Conservation (phyloP, 2,888 invertebrate species). For the Cenopis cana region DNA sequence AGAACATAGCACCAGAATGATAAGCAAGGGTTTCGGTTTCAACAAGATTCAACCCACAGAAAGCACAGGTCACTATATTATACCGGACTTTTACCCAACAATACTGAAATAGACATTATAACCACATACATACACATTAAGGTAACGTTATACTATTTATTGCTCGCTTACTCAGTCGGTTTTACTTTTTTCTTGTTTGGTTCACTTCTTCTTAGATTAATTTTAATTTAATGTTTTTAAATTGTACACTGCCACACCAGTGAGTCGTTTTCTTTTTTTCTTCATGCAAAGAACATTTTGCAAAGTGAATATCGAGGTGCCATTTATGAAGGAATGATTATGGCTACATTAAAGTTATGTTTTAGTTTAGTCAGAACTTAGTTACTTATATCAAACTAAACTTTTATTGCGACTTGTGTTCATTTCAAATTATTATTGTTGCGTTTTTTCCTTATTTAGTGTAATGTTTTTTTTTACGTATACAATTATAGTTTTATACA, state of each 20-base stretch:
- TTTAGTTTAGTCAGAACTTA: conserved; percentile 72
- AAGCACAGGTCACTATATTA: conserved; percentile 55
- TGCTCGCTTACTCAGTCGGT: conserved; percentile 37
- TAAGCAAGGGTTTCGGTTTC: conserved; percentile 57
- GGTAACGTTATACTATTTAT: conserved; percentile 41
- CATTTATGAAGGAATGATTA: conserved; percentile 72
- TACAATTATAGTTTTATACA: conserved; percentile 52
- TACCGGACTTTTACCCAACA: conserved; percentile 55
- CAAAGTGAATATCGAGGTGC: conserved; percentile 81
- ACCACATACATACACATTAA: conserved; percentile 49
- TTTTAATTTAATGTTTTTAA: conserved; percentile 33
- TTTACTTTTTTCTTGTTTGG: conserved; percentile 35
- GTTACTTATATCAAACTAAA: conserved; percentile 65
- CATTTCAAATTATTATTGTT: conserved; percentile 66
- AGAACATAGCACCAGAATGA: conserved; percentile 74
- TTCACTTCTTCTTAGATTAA: conserved; percentile 37
- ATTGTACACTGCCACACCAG: conserved; percentile 37
- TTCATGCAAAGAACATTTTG: conserved; percentile 59
- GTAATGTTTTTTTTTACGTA: conserved; percentile 49
- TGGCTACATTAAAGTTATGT: conserved; percentile 75
- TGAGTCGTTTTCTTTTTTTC: conserved; percentile 46
- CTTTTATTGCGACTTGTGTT: conserved; percentile 76
- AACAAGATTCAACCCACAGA: conserved; percentile 66
- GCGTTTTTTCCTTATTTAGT: conserved; percentile 62
- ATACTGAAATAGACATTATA: conserved; percentile 48